Percentiles rank a stretch among this genome's conserved stretches.
Conservation (phyloP, 1,140 invertebrate species). For the Tetragonula clypearis region DNA sequence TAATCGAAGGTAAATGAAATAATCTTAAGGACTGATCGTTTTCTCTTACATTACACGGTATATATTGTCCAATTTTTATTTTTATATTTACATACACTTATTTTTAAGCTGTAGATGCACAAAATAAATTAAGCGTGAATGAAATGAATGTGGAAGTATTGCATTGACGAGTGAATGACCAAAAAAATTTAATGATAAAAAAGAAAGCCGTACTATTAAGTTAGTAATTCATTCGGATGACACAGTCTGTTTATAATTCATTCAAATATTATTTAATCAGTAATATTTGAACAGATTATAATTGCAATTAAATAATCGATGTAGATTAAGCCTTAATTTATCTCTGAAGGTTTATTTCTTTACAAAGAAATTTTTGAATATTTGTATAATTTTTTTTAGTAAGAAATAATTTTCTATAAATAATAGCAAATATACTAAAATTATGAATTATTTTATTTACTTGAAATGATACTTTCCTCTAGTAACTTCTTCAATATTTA, state of each 20-base stretch:
- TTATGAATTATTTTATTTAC: conserved; percentile 1
- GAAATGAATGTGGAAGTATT: conserved; percentile 20
- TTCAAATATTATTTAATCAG: conserved; percentile 34
- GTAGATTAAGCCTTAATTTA: conserved; percentile 25
- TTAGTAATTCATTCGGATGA: neutral
- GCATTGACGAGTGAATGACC: conserved; percentile 16
- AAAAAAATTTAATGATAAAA: conserved; percentile 4
- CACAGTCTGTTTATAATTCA: neutral
- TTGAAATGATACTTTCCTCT: conserved; percentile 21
- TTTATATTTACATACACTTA: conserved; percentile 50
- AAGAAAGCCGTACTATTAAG: neutral
- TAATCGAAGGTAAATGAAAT: conserved; percentile 64
- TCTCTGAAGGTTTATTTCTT: neutral
- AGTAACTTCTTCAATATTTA: conserved; percentile 15
- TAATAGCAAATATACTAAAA: neutral
- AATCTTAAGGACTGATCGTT: conserved; percentile 59
- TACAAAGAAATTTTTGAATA: neutral
- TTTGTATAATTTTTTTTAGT: neutral
- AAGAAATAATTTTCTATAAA: neutral
- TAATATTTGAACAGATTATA: conserved; percentile 31
- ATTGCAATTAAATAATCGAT: neutral
- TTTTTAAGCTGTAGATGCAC: conserved; percentile 48
- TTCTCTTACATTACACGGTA: conserved; percentile 56
- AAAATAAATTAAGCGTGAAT: conserved; percentile 27
- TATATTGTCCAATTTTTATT: conserved; percentile 55